A percentile compares a stretch with the other conserved stretches of the same genome.
These are phyloP conservation scores for Tenrec ecaudatus DNA, from an alignment of 2,113 vertebrate genomes.

Conservation along the genomic window DNA sequence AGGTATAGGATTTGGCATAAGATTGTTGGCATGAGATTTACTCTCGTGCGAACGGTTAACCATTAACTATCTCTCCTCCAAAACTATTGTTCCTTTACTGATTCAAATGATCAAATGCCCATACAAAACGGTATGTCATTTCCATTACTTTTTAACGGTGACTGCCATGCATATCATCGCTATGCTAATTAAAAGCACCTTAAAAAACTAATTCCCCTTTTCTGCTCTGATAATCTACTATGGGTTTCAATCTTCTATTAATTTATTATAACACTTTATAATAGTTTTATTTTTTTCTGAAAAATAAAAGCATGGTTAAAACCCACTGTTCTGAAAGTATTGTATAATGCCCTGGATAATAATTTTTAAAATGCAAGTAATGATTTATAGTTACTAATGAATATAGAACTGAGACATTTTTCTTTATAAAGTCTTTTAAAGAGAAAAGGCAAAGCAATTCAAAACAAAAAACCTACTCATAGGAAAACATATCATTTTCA, in stretches of 20 bases:
- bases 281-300: neutral
- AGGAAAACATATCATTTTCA: neutral
- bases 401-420: neutral
- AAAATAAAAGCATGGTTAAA: neutral
- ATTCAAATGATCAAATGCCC: slow-evolving; percentile 2
- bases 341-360: neutral
- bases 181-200: neutral
- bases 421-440: neutral
- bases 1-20: neutral
- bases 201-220: neutral
- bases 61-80: neutral
- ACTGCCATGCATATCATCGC: neutral
- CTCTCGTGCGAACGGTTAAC: neutral
- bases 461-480: neutral
- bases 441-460: neutral
- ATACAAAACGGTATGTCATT: neutral
- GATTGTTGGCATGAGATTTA: neutral
- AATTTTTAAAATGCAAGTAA: neutral
- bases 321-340: neutral
- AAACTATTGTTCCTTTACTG: neutral
- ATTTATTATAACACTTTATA: neutral
- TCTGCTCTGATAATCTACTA: neutral
- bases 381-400: neutral
- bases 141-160: neutral
- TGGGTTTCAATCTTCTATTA: neutral